Evolutionary conservation across 2,888 invertebrate species (phyloP).

Genomic region (Brenthis hecate): DNA sequence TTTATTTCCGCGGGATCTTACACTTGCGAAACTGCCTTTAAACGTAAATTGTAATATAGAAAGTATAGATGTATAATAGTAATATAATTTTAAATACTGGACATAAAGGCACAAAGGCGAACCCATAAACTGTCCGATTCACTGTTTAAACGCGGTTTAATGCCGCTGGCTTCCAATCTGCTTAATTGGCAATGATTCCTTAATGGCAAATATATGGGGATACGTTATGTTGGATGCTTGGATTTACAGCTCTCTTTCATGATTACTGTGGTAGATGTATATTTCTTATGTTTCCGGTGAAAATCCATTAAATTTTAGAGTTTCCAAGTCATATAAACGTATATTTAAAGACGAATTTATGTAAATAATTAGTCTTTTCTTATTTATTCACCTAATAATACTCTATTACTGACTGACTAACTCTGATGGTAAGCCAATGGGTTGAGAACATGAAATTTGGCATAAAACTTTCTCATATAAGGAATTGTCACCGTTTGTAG

Average conservation of each 20-base stretch:
- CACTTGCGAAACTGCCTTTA: too few relatives aligned
- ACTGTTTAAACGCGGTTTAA: slow-evolving; percentile 73
- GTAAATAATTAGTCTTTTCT: too few relatives aligned
- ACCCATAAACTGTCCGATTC: slow-evolving; percentile 74
- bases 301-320: slow-evolving; percentile 16
- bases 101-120: slow-evolving; percentile 58
- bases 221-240: slow-evolving; percentile 36
- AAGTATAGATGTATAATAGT: neutral
- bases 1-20: too few relatives aligned
- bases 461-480: too few relatives aligned
- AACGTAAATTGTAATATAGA: too few relatives aligned
- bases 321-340: slow-evolving; percentile 6
- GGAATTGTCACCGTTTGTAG: too few relatives aligned
- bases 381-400: too few relatives aligned
- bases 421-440: too few relatives aligned
- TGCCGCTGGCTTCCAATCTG: slow-evolving; percentile 76
- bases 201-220: slow-evolving; percentile 40
- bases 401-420: too few relatives aligned
- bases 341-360: neutral
- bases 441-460: too few relatives aligned
- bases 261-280: slow-evolving; percentile 26
- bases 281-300: slow-evolving; percentile 13
- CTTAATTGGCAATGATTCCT: slow-evolving; percentile 75
- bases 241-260: slow-evolving; percentile 41
- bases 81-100: slow-evolving; percentile 34